Conservation (phyloP, 2,797 vertebrate species). For the Buceros bicornis region DNA sequence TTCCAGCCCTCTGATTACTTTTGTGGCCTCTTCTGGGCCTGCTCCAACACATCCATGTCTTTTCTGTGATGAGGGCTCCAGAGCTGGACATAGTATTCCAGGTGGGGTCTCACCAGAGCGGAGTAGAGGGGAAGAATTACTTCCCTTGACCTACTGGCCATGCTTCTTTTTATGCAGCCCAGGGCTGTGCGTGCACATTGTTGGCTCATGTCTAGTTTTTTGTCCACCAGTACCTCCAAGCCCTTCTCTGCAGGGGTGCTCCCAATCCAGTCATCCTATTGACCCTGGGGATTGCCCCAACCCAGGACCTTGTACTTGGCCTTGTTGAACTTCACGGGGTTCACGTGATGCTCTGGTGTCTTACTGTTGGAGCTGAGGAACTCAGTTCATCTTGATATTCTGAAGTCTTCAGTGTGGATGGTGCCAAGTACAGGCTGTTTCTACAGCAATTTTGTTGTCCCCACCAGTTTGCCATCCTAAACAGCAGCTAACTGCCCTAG, state of each 20-base stretch:
- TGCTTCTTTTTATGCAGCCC: not conserved
- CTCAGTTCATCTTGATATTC: not conserved
- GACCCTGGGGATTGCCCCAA: rapidly evolving
- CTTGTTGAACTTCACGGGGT: not conserved
- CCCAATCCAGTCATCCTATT: not conserved
- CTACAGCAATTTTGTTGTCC: not conserved
- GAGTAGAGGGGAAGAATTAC: not conserved
- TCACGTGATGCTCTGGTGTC: not conserved
- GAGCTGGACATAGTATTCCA: not conserved
- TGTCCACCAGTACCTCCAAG: not conserved
- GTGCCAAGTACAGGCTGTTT: not conserved
- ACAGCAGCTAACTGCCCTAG: not conserved
- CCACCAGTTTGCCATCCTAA: not conserved
- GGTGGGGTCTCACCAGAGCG: not conserved
- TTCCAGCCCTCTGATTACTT: not conserved
- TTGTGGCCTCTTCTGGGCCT: not conserved
- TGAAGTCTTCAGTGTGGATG: not conserved
- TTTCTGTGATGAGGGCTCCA: not conserved
- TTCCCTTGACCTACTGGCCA: not conserved
- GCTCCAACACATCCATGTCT: not conserved
- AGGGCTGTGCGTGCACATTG: not conserved
- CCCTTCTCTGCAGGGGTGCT: not conserved
- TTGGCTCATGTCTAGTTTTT: not conserved
- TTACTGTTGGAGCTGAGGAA: not conserved
- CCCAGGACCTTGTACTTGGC: not conserved